These are phyloP conservation scores for Poecile atricapillus DNA, from an alignment of 2,113 vertebrate species.

Conservation along the genomic window DNA sequence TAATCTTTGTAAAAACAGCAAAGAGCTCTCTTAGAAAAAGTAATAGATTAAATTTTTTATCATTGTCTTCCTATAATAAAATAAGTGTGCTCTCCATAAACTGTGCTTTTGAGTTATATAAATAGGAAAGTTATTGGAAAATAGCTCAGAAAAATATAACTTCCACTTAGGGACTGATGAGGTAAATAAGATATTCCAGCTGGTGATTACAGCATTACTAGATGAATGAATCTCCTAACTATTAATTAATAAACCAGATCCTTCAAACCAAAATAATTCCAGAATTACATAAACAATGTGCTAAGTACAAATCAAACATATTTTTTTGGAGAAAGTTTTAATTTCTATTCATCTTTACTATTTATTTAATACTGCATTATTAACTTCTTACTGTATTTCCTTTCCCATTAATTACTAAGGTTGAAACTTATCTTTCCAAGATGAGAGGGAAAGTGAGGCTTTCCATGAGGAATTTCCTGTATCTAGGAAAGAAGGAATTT, in stretches of 20 bases:
- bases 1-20: conserved; percentile 42
- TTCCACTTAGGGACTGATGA: conserved; percentile 27
- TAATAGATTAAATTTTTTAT: conserved; percentile 10
- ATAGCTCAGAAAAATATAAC: conserved; percentile 56
- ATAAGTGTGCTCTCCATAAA: neutral
- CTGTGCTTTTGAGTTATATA: conserved; percentile 53
- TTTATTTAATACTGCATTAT: neutral
- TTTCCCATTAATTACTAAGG: neutral
- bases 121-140: conserved; percentile 56
- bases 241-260: conserved; percentile 25
- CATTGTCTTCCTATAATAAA: neutral
- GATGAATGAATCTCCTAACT: conserved; percentile 29
- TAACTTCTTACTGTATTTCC: neutral
- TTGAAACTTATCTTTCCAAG: neutral
- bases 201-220: conserved; percentile 43
- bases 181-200: conserved; percentile 44
- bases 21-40: conserved; percentile 46
- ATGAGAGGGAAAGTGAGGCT: neutral
- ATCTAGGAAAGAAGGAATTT: neutral
- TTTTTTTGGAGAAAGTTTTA: neutral
- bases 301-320: neutral
- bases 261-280: neutral
- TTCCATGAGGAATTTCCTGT: neutral
- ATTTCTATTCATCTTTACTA: neutral
- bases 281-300: neutral